These are phyloP conservation scores for Allobates femoralis DNA, from an alignment of 2,797 vertebrate species.

Conservation along the genomic window DNA sequence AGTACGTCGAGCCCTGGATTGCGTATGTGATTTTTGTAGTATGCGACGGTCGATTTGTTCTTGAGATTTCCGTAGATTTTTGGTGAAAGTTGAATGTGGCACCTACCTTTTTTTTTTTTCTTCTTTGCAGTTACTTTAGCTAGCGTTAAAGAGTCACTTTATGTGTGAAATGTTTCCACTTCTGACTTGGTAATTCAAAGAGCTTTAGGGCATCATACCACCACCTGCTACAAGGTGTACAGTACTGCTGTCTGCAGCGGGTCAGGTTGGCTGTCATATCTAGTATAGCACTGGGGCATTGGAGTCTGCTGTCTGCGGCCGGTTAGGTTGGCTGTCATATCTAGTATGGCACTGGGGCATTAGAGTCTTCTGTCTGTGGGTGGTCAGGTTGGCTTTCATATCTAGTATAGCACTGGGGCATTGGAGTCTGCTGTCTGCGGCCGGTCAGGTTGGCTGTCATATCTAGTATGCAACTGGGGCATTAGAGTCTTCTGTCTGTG, in stretches of 20 bases:
- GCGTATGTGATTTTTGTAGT: neutral
- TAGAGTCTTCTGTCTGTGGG: neutral
- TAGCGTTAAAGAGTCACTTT: too few species aligned
- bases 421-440: too few species aligned
- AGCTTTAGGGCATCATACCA: neutral
- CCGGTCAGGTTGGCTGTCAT: neutral
- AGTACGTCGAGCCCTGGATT: conserved; percentile 51
- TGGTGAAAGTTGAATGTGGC: neutral
- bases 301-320: too few species aligned
- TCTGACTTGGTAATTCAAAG: neutral
- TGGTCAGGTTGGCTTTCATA: neutral
- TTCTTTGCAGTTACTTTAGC: too few species aligned
- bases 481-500: neutral
- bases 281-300: neutral
- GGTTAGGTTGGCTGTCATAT: neutral
- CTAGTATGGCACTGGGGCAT: neutral
- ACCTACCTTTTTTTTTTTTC: neutral
- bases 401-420: neutral
- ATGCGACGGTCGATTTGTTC: neutral
- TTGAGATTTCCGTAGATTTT: neutral
- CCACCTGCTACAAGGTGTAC: neutral
- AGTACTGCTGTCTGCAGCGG: neutral
- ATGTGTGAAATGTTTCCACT: too few species aligned
- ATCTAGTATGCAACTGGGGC: neutral
- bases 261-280: neutral